Base-by-base conservation (phyloP, 37 sponge, comb jelly and placozoan species). In the Halisarca cf. caerulea region DNA sequence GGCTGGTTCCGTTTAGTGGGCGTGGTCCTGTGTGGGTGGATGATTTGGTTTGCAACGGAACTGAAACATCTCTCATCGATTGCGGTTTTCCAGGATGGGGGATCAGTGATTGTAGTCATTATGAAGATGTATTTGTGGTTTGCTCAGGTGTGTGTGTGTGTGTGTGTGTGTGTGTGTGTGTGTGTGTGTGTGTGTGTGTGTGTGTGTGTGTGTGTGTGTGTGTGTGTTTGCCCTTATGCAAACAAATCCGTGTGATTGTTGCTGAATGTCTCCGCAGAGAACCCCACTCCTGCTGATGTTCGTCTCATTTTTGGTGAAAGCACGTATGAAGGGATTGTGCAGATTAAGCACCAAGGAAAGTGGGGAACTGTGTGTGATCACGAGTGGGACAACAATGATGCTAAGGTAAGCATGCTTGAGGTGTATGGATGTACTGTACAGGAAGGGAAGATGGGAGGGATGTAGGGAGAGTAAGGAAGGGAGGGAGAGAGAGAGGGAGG, bases 71-170 rank as follows among this genome's bases (percentile, higher is more conserved):
- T 42, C 66, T 94, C 30, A 66, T 51, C 7, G 75, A 88, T n/a
- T 94, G 94, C 37, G 34, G 77, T 20, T 86, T 86, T 69, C 89
- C 88, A 7, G 91, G 89, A 17, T 94, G 94, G 94, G 94, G 91
- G 14, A 66, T 86, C 27, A 57, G 86, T 64, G 82, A 90, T 78
- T 94, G 94, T 72, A n/a, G 66, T 30, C 86, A 88, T 55, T 80
- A 40, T 8, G 82, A 89, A 40, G 93, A 87, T 66, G 87, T 86
- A 32, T 21, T n/a, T 8, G 83, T 89, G 8, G 85, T 84, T 32
- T 93, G 93, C 62, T 60, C 77, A 74, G 42, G 77, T 74, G 17
- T 25, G 77, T 43, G 42, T 74, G 25, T 74, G 42, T 14, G 24
- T 41, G 45, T 74, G 45, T 74, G 45, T 39, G 42, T 74, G 69